Evolutionary conservation across 2,797 vertebrate species (phyloP).

Genomic region (Lepus townsendii): DNA sequence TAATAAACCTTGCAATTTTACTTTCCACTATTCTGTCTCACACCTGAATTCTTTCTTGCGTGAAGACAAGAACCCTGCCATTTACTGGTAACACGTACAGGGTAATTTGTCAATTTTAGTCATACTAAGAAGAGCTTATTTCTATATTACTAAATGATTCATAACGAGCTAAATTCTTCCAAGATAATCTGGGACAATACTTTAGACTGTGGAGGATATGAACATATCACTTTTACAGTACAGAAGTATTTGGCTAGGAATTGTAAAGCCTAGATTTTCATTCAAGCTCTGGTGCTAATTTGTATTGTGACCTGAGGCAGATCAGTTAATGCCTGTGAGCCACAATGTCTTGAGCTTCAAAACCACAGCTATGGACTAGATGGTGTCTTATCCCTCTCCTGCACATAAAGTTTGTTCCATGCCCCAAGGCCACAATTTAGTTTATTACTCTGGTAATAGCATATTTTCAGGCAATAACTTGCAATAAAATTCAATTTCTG

Average conservation of each 20-base stretch:
- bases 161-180: neutral
- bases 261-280: constrained; percentile 30
- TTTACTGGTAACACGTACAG: neutral
- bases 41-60: no score
- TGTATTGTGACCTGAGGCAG: neutral
- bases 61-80: no score
- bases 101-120: neutral
- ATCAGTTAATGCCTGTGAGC: constrained; percentile 6
- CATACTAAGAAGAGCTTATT: constrained; percentile 37
- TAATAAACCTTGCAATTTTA: no score
- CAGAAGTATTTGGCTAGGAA: constrained; percentile 41
- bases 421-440: neutral
- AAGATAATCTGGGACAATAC: neutral
- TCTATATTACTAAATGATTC: constrained; percentile 55
- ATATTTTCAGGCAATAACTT: constrained; percentile 40
- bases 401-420: constrained; percentile 47
- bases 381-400: neutral
- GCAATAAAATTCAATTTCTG: constrained; percentile 60
- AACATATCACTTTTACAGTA: neutral
- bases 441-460: constrained; percentile 51
- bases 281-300: constrained; percentile 10
- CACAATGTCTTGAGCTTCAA: neutral
- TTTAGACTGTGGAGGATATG: neutral
- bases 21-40: no score
- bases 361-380: neutral